Conservation (phyloP, 2,797 vertebrate species). For the Spinus olivaceus region DNA sequence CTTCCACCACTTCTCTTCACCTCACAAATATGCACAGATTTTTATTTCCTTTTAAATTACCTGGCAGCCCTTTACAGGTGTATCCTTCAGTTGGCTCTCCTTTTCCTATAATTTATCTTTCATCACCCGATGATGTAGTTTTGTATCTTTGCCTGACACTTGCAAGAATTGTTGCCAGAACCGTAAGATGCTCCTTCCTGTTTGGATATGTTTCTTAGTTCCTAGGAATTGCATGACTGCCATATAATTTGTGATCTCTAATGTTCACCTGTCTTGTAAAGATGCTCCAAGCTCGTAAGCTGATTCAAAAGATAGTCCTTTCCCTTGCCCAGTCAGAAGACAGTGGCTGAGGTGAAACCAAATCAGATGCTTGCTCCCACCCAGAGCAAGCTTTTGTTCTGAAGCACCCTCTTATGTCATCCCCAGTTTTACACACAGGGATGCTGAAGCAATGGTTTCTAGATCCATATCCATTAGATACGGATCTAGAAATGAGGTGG, state of each 20-base stretch:
- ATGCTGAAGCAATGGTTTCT: not conserved
- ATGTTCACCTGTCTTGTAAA: not conserved
- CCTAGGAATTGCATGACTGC: not conserved
- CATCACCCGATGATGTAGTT: not conserved
- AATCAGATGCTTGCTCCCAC: not conserved
- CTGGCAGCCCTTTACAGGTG: not conserved
- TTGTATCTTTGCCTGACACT: not conserved
- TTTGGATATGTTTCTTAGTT: fast-evolving
- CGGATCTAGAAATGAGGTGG: not conserved
- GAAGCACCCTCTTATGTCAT: not conserved
- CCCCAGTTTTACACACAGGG: not conserved
- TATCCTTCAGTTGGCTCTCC: not conserved
- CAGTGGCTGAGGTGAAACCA: not conserved
- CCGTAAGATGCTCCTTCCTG: not conserved
- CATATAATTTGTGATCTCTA: not conserved
- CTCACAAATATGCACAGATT: not conserved
- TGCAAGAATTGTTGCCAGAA: not conserved
- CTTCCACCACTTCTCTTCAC: not conserved
- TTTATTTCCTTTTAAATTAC: not conserved
- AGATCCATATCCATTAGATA: not conserved
- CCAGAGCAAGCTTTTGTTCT: not conserved
- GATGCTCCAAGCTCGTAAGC: not conserved
- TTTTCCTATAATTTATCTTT: constrained; percentile 21
- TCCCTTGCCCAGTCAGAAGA: not conserved
- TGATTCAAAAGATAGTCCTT: not conserved